phyloP scores from a whole-genome alignment of 2,113 vertebrate genomes.

The Notothenia rossii region DNA sequence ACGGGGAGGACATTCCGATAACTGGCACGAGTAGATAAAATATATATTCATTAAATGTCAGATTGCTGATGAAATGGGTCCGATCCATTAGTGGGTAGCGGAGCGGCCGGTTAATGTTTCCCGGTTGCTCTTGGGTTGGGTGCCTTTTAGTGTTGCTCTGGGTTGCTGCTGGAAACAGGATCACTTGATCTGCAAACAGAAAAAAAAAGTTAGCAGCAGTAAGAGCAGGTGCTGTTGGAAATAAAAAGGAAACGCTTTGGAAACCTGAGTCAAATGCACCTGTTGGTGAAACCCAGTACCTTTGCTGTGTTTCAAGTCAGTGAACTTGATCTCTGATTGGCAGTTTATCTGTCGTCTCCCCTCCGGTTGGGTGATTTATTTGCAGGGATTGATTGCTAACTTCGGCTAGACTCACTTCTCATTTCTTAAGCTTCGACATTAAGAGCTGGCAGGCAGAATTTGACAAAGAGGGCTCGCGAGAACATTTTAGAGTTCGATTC shows the following conservation, averaged over 20 bases:
- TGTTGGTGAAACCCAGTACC: constrained; percentile 72
- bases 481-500: background rate
- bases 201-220: constrained; percentile 52
- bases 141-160: constrained; percentile 82
- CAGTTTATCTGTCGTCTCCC: constrained; percentile 44
- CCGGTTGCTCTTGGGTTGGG: constrained; percentile 82
- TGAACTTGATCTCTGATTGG: constrained; percentile 61
- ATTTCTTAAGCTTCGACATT: constrained; percentile 36
- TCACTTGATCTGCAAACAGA: constrained; percentile 58
- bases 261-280: constrained; percentile 71
- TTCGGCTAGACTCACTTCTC: constrained; percentile 43
- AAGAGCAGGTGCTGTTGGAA: constrained; percentile 70
- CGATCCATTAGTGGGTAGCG: constrained; percentile 87
- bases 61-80: constrained; percentile 90
- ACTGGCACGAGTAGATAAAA: constrained; percentile 88
- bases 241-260: constrained; percentile 56
- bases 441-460: constrained; percentile 4
- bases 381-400: constrained; percentile 51
- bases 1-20: constrained; percentile 88
- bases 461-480: background rate
- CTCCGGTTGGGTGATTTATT: constrained; percentile 71
- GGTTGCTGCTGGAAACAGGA: constrained; percentile 77
- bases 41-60: constrained; percentile 92
- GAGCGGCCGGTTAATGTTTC: constrained; percentile 85
- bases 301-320: constrained; percentile 42